Evolutionary conservation across 2,113 vertebrate species (phyloP).

Genomic region (Gambusia holbrooki): DNA sequence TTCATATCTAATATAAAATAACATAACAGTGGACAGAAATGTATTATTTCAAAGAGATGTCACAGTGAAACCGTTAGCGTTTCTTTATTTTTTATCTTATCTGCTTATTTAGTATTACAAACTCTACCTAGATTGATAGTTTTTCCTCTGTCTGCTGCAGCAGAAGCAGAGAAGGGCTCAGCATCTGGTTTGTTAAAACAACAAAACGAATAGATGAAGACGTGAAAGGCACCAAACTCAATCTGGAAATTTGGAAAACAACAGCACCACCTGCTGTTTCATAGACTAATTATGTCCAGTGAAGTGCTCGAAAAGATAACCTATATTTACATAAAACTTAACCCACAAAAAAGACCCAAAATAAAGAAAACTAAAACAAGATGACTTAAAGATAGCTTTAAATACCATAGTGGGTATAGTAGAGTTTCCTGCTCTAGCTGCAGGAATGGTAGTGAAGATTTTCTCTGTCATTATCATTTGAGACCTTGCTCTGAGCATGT

Average conservation of each 20-base stretch:
- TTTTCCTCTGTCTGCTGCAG: slow-evolving; percentile 39
- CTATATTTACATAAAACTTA: not conserved
- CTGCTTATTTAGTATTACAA: slow-evolving; percentile 19
- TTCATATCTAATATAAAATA: not conserved
- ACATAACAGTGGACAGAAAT: not conserved
- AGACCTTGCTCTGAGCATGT: no score
- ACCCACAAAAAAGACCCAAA: not conserved
- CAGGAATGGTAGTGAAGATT: not conserved
- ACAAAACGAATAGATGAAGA: slow-evolving; percentile 56
- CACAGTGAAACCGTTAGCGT: not conserved
- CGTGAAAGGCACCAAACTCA: not conserved
- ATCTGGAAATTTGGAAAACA: slow-evolving; percentile 36
- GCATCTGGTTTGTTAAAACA: slow-evolving; percentile 65
- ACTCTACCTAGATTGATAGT: slow-evolving; percentile 45
- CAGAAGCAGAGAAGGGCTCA: slow-evolving; percentile 54
- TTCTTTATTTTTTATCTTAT: not conserved
- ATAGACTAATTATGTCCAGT: not conserved
- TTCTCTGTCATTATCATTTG: no score
- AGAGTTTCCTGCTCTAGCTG: not conserved
- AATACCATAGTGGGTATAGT: no score
- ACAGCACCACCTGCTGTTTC: slow-evolving; percentile 74
- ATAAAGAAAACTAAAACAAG: not conserved
- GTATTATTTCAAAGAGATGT: not conserved
- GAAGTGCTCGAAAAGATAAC: not conserved
- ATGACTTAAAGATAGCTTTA: not conserved